Evolutionary conservation across 2,888 invertebrate genomes (phyloP), one percentile per base, ranked within the genome.

Genomic region (Limnephilus auricula): DNA sequence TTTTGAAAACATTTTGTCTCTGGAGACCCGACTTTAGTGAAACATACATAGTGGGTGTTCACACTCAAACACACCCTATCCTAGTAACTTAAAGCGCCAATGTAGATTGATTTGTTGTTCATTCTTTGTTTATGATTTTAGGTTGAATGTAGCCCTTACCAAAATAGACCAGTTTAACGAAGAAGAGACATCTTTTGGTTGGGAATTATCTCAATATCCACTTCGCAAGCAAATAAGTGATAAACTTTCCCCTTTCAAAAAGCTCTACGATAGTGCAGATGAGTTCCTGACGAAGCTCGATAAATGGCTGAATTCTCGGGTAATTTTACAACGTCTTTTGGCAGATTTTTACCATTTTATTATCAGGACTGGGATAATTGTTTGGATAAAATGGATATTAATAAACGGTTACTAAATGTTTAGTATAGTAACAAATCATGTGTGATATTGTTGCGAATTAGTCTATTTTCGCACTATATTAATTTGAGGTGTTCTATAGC

Each of bases 161-260:
- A 97, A 96, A 92, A 98, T 99, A 93, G 98, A 99, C 94, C 97
- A 97, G 92, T 99, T 99, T 94, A 99, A 99, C 94, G 97, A 97
- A 94, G 99, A 99, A 94, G 99, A 99, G 94, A 95, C 96, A 50
- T 97, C 99, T 31, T 99, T 98, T 94, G 98, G 98, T 18, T 99
- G 98, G 97, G 98, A 99, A 94, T 94, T 97, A 13, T 98, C 99
- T 0, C 97, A 98, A 93, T 99, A 99, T 95, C 98, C 99, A 0
- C 96, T 98, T 93, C 96, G 99, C 92, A 98, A 98, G 94, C 95
- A 96, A 94, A 95, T 97, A 0, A 97, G 97, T 93, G 99, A 99
- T 94, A 98, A 97, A 94, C 95, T 99, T 82, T 96, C 97, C 40
- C 99, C 99, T 0, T 99, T 97, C 94, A 98, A 98, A 94, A 97